Conservation (phyloP, 1,140 invertebrate genomes). For the Agrypnia vestita region DNA sequence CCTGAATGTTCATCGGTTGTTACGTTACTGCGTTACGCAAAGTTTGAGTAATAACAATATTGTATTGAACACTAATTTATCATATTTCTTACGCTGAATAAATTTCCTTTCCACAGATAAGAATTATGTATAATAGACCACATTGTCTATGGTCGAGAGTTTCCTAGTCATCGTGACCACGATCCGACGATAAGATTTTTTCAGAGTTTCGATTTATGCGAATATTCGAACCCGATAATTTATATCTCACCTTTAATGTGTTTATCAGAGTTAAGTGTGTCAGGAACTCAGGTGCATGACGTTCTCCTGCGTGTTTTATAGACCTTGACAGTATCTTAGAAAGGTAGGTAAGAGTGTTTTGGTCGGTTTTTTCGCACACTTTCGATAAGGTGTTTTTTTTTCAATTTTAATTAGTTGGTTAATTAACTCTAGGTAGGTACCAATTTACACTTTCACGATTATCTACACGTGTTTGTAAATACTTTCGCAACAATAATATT, state of each 20-base stretch:
- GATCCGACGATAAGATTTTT: constrained; percentile 2
- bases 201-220: background rate
- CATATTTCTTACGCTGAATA: too few relatives aligned
- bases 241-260: background rate
- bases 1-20: too few relatives aligned
- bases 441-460: background rate
- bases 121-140: background rate
- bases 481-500: too few relatives aligned
- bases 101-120: constrained; percentile 4
- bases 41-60: too few relatives aligned
- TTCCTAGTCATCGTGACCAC: constrained; percentile 20
- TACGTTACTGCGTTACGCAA: too few relatives aligned
- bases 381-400: background rate
- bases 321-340: constrained; percentile 44
- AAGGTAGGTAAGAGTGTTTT: background rate
- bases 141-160: background rate
- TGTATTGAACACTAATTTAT: too few relatives aligned
- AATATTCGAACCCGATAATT: background rate
- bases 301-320: constrained; percentile 2
- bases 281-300: background rate
- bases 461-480: too few relatives aligned
- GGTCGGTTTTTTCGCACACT: constrained; percentile 2
- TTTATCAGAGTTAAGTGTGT: constrained; percentile 18
- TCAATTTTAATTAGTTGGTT: background rate
- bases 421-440: background rate